Base-by-base conservation (phyloP, 2,888 invertebrate species). In the Cheilosia grossa region DNA sequence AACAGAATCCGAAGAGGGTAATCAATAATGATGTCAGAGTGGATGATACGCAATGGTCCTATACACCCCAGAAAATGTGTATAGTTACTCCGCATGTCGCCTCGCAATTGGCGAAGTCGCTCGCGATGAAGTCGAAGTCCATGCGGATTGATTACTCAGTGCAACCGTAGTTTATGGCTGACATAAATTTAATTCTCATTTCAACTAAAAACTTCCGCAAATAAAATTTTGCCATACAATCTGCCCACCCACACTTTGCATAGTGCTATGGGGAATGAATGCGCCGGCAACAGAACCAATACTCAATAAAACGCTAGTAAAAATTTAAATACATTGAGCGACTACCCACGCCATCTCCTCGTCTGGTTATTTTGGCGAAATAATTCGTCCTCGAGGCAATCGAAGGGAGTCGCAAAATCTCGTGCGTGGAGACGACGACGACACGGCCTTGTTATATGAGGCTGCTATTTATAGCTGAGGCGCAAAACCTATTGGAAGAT, bases 21-120 rank as follows among this genome's bases (percentile, higher is more conserved):
- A 79, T 83, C 82, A 83, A 83, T 83, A 83, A 79, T 63, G 59
- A 64, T 56, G 82, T 83, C 82, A 64, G 75, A 59, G 64, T 66
- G 58, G 64, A 56, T 59, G 72, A 56, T 59, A 42, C 21, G 27
- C 15, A 42, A 30, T 30, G 7, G 17, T 44, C 27, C 19, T 15
- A 21, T n/a, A 40, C 54, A 24, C 15, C 37, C 21, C 51, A 19
- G 44, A 53, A 53, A 59, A 59, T 58, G 42, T 49, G 40, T n/a
- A 59, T 44, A n/a, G 17, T 6, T 49, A 51, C 19, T 51, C 9
- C 30, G 47, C 47, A 33, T 37, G 37, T 37, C 37, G 37, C 19
- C 33, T 24, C 40, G 40, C 49, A 72, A 19, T 21, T 58, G 64
- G 40, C 58, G 37, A 53, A 69, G 42, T 53, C 37, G 49, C 53